Conservation (phyloP, 1,140 invertebrate genomes). For the Rhyzopertha dominica region DNA sequence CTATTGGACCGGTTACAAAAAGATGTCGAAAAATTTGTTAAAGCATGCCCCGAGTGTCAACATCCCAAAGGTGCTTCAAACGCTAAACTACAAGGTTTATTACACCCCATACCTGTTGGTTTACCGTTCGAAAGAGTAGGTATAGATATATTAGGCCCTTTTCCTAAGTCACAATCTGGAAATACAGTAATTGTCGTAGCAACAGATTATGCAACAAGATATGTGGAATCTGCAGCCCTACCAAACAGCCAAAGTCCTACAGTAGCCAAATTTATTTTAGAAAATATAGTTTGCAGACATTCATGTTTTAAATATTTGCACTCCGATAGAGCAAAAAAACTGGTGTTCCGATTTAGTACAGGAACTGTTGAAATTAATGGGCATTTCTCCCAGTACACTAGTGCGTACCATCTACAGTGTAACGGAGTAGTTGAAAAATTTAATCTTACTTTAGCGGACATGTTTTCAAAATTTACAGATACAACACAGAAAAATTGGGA, state of each 20-base stretch:
- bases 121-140: too few relatives aligned
- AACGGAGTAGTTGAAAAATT: conserved; percentile 37
- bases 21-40: conserved; percentile 28
- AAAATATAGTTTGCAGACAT: conserved; percentile 26
- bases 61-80: conserved; percentile 14
- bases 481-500: conserved; percentile 25
- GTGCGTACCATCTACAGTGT: conserved; percentile 36
- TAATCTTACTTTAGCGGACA: conserved; percentile 32
- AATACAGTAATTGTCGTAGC: conserved; percentile 30
- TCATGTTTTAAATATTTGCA: conserved; percentile 21
- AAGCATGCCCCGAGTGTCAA: conserved; percentile 28
- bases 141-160: conserved; percentile 29
- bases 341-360: conserved; percentile 27
- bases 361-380: conserved; percentile 22
- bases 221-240: conserved; percentile 24
- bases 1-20: conserved; percentile 24
- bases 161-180: conserved; percentile 15
- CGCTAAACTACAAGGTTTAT: conserved; percentile 15
- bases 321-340: conserved; percentile 21
- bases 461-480: conserved; percentile 20
- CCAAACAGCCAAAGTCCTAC: conserved; percentile 16
- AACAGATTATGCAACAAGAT: conserved; percentile 31
- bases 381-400: conserved; percentile 26
- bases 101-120: too few relatives aligned
- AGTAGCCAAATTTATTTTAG: conserved; percentile 28